Evolutionary conservation across 2,888 invertebrate genomes (phyloP).

Genomic region (Oligia fasciuncula): DNA sequence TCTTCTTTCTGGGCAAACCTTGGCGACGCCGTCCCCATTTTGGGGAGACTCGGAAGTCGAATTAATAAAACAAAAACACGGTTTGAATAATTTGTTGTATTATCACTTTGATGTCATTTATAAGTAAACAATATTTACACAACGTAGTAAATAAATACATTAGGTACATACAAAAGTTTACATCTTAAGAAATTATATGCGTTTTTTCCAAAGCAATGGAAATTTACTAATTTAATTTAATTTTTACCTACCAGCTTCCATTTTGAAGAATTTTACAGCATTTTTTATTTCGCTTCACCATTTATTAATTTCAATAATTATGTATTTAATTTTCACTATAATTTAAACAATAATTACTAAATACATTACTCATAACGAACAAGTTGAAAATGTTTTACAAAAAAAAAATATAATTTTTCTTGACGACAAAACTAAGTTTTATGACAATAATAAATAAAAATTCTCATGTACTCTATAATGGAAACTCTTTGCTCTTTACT

Average conservation of each 20-base stretch:
- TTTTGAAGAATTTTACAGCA: slow-evolving; percentile 13
- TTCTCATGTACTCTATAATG: slow-evolving; percentile 18
- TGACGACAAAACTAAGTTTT: background rate
- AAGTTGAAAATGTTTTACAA: slow-evolving; percentile 10
- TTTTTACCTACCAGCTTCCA: no score
- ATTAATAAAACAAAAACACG: slow-evolving; percentile 32
- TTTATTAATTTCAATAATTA: background rate
- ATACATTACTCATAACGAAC: background rate
- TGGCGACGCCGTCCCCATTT: no score
- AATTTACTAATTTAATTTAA: no score
- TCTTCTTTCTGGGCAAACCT: background rate
- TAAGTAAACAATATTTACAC: slow-evolving; percentile 69
- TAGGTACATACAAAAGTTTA: slow-evolving; percentile 60
- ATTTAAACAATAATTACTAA: background rate
- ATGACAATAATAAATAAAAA: slow-evolving; percentile 18
- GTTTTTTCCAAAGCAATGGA: slow-evolving; percentile 34
- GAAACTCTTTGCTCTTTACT: slow-evolving; percentile 44
- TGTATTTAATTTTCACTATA: background rate
- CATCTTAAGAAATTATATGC: slow-evolving; percentile 29
- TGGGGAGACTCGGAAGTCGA: background rate
- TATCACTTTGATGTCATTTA: slow-evolving; percentile 69
- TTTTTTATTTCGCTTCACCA: background rate
- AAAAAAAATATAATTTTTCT: background rate
- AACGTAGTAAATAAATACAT: slow-evolving; percentile 53
- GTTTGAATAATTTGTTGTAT: slow-evolving; percentile 64